These are phyloP conservation scores for Prionailurus bengalensis DNA, from an alignment of 2,113 vertebrate species.

Conservation along the genomic window DNA sequence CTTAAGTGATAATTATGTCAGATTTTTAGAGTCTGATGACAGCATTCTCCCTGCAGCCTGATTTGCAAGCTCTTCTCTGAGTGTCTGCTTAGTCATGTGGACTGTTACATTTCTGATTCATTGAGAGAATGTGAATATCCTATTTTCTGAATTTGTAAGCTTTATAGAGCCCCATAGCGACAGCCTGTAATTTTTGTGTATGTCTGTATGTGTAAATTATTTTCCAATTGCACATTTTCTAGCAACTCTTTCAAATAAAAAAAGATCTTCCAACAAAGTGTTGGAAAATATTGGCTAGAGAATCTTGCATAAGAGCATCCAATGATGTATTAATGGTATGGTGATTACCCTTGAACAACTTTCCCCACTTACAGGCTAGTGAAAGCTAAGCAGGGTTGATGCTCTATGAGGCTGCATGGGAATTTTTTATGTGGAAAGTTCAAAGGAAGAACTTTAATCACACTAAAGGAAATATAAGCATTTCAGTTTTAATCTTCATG, in stretches of 20 bases:
- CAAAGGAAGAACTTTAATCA: conserved; percentile 29
- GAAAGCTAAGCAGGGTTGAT: not conserved
- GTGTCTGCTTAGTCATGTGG: conserved; percentile 60
- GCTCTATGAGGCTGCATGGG: not conserved
- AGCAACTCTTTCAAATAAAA: conserved; percentile 49
- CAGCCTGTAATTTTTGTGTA: conserved; percentile 57
- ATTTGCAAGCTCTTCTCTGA: conserved; percentile 46
- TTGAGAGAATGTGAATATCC: conserved; percentile 60
- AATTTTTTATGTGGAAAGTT: not conserved
- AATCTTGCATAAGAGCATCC: not conserved
- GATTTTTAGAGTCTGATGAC: conserved; percentile 43
- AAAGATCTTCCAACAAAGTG: not conserved
- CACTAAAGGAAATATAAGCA: conserved; percentile 18
- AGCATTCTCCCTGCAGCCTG: conserved; percentile 60
- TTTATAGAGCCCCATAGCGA: conserved; percentile 15
- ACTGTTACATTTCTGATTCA: conserved; percentile 59
- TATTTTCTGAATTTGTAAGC: conserved; percentile 61
- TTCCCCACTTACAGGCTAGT: not conserved
- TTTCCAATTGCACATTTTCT: conserved; percentile 68
- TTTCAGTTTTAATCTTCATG: conserved; percentile 58
- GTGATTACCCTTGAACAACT: not conserved
- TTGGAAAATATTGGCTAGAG: conserved; percentile 23
- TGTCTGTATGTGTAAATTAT: conserved; percentile 59
- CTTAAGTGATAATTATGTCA: conserved; percentile 64
- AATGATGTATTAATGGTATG: not conserved